phyloP scores from a whole-genome alignment of 2,888 invertebrate genomes.

The Syrphus vitripennis region DNA sequence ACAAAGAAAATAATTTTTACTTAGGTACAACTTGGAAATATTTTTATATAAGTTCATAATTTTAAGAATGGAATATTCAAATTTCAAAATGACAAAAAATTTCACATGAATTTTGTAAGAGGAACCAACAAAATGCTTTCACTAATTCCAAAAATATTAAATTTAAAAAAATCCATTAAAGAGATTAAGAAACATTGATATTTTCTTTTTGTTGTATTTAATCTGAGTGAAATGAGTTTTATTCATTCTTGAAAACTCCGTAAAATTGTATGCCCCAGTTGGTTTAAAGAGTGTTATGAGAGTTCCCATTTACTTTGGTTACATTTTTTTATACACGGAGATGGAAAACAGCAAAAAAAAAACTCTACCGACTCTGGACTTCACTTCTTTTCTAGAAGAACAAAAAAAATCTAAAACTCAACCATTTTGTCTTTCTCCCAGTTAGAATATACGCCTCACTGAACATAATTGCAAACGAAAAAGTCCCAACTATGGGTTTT shows the following conservation, averaged over 20 bases:
- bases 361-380: neutral
- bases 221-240: neutral
- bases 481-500: neutral
- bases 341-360: neutral
- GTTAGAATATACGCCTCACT: neutral
- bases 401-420: neutral
- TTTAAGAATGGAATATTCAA: too few species aligned
- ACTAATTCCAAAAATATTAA: neutral
- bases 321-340: neutral
- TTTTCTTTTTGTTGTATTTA: neutral
- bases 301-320: neutral
- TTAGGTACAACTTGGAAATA: too few species aligned
- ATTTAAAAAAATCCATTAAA: neutral
- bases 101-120: neutral
- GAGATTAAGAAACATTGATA: neutral
- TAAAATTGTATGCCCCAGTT: neutral
- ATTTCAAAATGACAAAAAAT: neutral
- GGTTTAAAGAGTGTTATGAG: neutral
- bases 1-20: too few species aligned
- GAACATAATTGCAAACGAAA: slow-evolving; percentile 12
- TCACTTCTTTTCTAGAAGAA: neutral
- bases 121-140: neutral
- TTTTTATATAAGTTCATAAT: too few species aligned
- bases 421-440: neutral
- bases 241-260: neutral